Conservation (phyloP, 2,888 invertebrate genomes). For the Phanerotoma sp. region DNA sequence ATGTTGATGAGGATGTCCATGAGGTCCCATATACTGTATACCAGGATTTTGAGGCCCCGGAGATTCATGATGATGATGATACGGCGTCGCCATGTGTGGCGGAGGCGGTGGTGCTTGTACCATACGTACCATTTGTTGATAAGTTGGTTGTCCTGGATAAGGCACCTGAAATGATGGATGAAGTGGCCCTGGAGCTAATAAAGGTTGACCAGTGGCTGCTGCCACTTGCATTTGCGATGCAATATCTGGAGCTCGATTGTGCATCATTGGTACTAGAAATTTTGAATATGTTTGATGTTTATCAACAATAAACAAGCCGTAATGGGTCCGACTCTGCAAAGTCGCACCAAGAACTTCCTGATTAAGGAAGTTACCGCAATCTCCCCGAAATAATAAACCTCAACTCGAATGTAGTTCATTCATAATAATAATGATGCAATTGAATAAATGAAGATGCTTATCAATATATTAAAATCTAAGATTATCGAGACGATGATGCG, state of each 20-base stretch:
- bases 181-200: constrained; percentile 78
- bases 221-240: constrained; percentile 80
- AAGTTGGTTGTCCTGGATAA: constrained; percentile 62
- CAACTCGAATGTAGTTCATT: too few relatives aligned
- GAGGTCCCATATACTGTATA: constrained; percentile 62
- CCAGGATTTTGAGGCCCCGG: constrained; percentile 60
- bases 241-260: constrained; percentile 61
- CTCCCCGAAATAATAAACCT: too few relatives aligned
- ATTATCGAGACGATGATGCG: too few relatives aligned
- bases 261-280: constrained; percentile 56
- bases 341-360: too few relatives aligned
- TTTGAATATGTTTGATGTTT: neutral
- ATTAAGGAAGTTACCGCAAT: too few relatives aligned
- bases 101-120: constrained; percentile 52
- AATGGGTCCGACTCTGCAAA: too few relatives aligned
- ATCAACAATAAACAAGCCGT: too few relatives aligned
- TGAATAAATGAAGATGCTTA: too few relatives aligned
- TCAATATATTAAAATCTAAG: too few relatives aligned
- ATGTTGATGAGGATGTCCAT: constrained; percentile 55
- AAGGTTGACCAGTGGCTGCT: constrained; percentile 80
- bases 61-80: constrained; percentile 60
- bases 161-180: constrained; percentile 68
- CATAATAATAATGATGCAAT: too few relatives aligned
- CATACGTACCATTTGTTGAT: constrained; percentile 60
- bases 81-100: constrained; percentile 50